These are phyloP conservation scores for Agrochola circellaris DNA, from an alignment of 2,888 invertebrate species.

Conservation along the genomic window DNA sequence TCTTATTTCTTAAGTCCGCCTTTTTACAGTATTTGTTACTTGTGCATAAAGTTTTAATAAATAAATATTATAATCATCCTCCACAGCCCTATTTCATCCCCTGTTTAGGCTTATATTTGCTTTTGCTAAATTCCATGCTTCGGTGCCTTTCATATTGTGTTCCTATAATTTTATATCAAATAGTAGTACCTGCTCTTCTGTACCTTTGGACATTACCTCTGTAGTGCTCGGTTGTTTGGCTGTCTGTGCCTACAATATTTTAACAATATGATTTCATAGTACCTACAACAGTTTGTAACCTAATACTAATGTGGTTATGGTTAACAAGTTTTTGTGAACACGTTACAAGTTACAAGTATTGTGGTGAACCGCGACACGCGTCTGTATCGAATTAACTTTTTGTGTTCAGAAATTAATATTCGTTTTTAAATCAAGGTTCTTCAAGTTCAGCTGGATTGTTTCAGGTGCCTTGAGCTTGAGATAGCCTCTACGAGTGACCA, in stretches of 20 bases:
- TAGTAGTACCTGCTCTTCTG: not conserved
- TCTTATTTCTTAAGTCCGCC: too few species aligned
- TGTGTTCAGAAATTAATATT: constrained; percentile 45
- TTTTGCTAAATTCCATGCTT: not conserved
- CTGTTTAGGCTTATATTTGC: not conserved
- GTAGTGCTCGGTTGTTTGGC: too few species aligned
- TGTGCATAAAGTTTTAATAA: too few species aligned
- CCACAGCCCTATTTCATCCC: not conserved
- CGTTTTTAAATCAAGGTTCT: constrained; percentile 27
- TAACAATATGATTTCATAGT: constrained; percentile 35
- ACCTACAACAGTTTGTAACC: constrained; percentile 59
- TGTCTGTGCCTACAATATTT: constrained; percentile 10
- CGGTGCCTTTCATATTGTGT: constrained; percentile 3
- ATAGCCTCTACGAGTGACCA: not conserved
- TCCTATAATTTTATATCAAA: too few species aligned
- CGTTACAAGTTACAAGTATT: constrained; percentile 58
- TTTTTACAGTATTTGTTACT: too few species aligned
- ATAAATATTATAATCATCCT: too few species aligned
- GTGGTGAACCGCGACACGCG: constrained; percentile 74
- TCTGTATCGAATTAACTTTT: constrained; percentile 62
- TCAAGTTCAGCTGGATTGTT: constrained; percentile 28
- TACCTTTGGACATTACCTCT: not conserved
- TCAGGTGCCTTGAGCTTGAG: not conserved
- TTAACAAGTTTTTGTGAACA: constrained; percentile 69
- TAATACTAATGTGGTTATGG: constrained; percentile 54